A percentile compares a stretch with the other conserved stretches of the same genome.
Evolutionary conservation across 2,888 invertebrate genomes (phyloP).

Genomic region (Torymus texanus): DNA sequence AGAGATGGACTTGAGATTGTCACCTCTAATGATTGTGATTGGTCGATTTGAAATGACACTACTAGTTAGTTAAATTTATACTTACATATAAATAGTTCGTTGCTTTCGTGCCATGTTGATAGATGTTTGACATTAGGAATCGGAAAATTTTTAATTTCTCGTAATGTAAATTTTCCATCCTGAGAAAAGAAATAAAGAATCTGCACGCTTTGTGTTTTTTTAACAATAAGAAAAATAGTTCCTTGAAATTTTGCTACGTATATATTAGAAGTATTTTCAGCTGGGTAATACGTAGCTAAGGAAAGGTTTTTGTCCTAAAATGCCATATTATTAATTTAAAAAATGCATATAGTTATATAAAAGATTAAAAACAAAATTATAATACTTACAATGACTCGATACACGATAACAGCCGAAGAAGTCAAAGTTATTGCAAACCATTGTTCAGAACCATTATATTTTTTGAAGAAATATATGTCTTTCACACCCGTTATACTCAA

Average conservation of each 20-base stretch:
- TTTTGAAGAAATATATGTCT: conserved; percentile 38
- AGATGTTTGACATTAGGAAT: conserved; percentile 27
- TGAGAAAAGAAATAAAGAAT: conserved; percentile 16
- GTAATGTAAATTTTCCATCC: conserved; percentile 16
- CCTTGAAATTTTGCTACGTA: conserved; percentile 3
- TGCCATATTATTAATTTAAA: background rate
- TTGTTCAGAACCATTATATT: conserved; percentile 10
- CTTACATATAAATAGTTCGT: conserved; percentile 37
- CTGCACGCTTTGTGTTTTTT: conserved; percentile 2
- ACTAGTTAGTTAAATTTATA: background rate
- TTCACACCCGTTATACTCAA: conserved; percentile 2
- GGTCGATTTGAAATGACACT: too few species aligned
- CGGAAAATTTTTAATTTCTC: conserved; percentile 6
- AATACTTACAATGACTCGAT: conserved; percentile 32
- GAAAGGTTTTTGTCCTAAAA: conserved; percentile 11
- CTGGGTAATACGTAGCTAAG: background rate
- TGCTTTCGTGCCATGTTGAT: background rate
- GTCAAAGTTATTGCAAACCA: conserved; percentile 28
- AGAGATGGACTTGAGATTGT: too few species aligned
- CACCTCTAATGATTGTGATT: too few species aligned
- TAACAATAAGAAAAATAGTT: conserved; percentile 19
- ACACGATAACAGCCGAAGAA: background rate
- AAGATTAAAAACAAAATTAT: background rate
- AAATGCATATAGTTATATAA: background rate
- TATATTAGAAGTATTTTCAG: conserved; percentile 13